Percentiles rank a stretch among this genome's conserved stretches.
phyloP scores from a whole-genome alignment of 2,797 vertebrate species.

The Malurus splendens region DNA sequence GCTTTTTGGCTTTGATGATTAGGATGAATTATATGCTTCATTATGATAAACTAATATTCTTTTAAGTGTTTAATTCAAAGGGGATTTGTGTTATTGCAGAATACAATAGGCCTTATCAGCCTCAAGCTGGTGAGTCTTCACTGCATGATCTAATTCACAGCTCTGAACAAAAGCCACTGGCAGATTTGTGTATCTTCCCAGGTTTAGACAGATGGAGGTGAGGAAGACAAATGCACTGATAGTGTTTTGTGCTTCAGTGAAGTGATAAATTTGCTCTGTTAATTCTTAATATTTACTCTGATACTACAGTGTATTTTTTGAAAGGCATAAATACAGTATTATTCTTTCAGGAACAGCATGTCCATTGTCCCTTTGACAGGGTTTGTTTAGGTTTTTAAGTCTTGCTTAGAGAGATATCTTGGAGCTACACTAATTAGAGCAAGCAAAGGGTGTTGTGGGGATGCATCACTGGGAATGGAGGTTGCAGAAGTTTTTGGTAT shows the following conservation, averaged over 20 bases:
- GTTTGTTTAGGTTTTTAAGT: background rate
- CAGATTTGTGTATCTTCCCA: background rate
- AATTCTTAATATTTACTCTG: constrained; percentile 1
- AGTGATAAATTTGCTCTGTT: background rate
- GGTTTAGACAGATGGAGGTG: background rate
- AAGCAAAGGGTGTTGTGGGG: background rate
- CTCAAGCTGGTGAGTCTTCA: background rate
- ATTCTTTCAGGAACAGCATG: background rate
- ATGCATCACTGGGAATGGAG: background rate
- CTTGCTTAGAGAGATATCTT: background rate
- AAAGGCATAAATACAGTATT: background rate
- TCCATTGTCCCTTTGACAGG: background rate
- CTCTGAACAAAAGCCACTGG: background rate
- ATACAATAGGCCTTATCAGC: background rate
- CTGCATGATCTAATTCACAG: background rate
- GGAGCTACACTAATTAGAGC: background rate
- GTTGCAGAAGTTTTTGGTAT: background rate
- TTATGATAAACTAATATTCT: constrained; percentile 4
- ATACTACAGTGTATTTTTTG: background rate
- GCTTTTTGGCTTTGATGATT: background rate
- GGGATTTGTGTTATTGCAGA: background rate
- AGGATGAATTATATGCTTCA: background rate
- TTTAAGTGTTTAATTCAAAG: background rate
- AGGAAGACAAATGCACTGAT: background rate
- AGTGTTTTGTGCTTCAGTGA: background rate